These are phyloP conservation scores for Lordiphosa stackelbergi DNA, from an alignment of 1,140 invertebrate species.

Conservation along the genomic window DNA sequence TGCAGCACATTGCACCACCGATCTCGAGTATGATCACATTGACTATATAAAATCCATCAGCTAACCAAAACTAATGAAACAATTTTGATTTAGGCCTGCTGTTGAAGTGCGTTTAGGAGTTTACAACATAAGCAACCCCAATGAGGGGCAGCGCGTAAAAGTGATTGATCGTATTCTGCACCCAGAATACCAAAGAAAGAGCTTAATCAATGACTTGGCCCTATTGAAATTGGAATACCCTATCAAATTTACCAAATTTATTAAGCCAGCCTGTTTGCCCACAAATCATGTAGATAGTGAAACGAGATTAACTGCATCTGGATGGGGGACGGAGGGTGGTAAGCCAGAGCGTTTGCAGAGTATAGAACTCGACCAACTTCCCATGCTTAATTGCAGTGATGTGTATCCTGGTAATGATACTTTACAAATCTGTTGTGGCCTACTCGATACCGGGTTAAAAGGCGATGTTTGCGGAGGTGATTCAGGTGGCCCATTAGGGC, in stretches of 20 bases:
- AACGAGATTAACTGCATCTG: background rate
- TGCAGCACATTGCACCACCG: background rate
- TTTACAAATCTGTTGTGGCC: background rate
- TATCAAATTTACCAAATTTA: background rate
- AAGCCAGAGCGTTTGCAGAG: too few relatives aligned
- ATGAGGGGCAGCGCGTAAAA: too few relatives aligned
- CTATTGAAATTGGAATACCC: background rate
- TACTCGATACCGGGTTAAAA: background rate
- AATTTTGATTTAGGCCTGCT: background rate
- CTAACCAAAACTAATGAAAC: background rate
- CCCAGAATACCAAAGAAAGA: background rate
- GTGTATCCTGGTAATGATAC: background rate
- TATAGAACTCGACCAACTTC: background rate
- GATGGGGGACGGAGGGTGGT: background rate
- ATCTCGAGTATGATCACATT: background rate
- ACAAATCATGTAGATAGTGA: background rate
- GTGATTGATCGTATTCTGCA: too few relatives aligned
- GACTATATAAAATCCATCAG: background rate
- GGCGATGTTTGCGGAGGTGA: background rate
- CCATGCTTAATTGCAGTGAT: background rate
- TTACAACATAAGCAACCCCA: too few relatives aligned
- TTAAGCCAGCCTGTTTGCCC: conserved; percentile 1
- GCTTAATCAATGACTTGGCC: background rate
- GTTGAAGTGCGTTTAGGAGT: background rate
- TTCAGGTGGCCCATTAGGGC: conserved; percentile 3